Conservation (phyloP, 2,113 vertebrate species). For the Datnioides undecimradiatus region DNA sequence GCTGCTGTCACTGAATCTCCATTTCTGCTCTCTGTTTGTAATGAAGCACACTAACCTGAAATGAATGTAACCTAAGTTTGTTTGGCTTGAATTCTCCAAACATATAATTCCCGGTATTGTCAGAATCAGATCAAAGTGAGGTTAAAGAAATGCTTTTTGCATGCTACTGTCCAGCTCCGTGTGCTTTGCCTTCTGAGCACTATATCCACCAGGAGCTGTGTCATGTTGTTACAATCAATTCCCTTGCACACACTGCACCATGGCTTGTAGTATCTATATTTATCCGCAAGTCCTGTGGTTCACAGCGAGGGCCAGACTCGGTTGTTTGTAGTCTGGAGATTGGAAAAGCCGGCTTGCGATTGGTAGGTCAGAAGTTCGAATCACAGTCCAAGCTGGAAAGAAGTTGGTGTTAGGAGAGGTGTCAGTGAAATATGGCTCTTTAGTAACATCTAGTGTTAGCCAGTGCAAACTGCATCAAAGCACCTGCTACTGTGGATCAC, state of each 20-base stretch:
- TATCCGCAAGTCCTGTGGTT: constrained; percentile 34
- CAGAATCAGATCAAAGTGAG: constrained; percentile 12
- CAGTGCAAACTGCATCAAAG: background rate
- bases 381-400: background rate
- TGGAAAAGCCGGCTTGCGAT: constrained; percentile 39
- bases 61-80: background rate
- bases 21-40: constrained; percentile 17
- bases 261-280: constrained; percentile 40
- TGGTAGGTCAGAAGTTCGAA: constrained; percentile 41
- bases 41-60: constrained; percentile 3
- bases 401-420: background rate
- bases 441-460: constrained; percentile 32
- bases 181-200: constrained; percentile 11
- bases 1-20: constrained; percentile 8
- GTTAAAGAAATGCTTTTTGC: constrained; percentile 12
- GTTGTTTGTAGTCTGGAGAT: constrained; percentile 40
- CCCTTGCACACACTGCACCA: constrained; percentile 1
- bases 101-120: constrained; percentile 7
- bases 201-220: constrained; percentile 37
- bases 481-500: no score
- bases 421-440: background rate
- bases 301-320: constrained; percentile 11
- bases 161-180: constrained; percentile 22
- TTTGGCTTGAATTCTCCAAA: background rate
- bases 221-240: constrained; percentile 47